Percentiles rank a stretch among this genome's conserved stretches.
phyloP scores from a whole-genome alignment of 2,113 vertebrate species.

The Camarhynchus parvulus region DNA sequence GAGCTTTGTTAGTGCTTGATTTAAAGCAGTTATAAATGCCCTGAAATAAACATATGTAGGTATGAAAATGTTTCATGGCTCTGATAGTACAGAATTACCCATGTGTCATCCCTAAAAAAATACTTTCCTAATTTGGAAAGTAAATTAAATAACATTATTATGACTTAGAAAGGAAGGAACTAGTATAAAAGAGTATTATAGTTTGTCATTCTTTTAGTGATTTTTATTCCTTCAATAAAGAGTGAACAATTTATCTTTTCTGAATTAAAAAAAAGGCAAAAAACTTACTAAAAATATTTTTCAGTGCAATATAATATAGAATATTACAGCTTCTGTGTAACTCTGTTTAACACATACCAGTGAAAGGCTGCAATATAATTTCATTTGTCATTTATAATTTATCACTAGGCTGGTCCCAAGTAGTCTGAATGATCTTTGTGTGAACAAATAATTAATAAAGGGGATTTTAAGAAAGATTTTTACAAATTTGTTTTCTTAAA shows the following conservation, averaged over 20 bases:
- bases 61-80: neutral
- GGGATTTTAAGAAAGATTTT: neutral
- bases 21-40: neutral
- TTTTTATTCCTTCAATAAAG: neutral
- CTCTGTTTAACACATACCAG: neutral
- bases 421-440: neutral
- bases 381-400: conserved; percentile 44
- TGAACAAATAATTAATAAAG: neutral
- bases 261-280: neutral
- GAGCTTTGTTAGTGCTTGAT: neutral
- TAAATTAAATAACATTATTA: neutral
- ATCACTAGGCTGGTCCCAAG: neutral
- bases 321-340: neutral
- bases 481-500: neutral
- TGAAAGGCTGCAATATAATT: conserved; percentile 3
- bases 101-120: neutral
- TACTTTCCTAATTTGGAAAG: neutral
- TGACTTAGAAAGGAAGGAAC: neutral
- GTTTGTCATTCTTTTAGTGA: neutral
- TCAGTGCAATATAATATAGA: neutral
- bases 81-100: neutral
- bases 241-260: neutral
- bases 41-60: neutral
- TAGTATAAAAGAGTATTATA: neutral
- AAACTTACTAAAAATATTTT: neutral